Base-by-base conservation (phyloP, 2,797 vertebrate species). In the Molossus alvarezi region DNA sequence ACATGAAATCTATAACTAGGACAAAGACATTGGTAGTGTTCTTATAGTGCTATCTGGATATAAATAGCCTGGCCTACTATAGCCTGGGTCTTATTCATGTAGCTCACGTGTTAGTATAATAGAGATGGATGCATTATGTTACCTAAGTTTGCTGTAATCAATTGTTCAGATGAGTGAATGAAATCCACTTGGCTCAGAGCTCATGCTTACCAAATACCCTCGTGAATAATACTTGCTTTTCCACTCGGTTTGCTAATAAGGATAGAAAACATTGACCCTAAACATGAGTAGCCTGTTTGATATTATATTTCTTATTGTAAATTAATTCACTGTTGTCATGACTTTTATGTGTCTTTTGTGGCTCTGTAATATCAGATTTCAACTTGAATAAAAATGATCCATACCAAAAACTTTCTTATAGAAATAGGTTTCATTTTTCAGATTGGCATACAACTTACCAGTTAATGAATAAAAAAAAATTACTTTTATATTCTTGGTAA, bases 361-460 rank as follows among this genome's bases (percentile, higher is more conserved):
- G 3, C 12, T 81, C 65, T 69, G 29, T 84, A 72, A 88, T 67
- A 62, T 9, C 57, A 41, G 86, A 3, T 79, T 95, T 90, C 12
- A 88, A 64, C 27, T 71, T 73, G 11, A 92, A 3, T 76, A 53
- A 94, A 90, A 92, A 91, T 41, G 23, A 64, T 57, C 37, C 53
- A 77, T 27, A 81, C 7, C 14, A 37, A 79, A 85, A 91, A 57
- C 51, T 94, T 71, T 82, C 90, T 76, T 95, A 53, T 55, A 93
- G 21, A 76, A 80, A 73, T 69, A 94, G 11, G 8, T 92, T 94
- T 88, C n/a, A 60, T 69, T 91, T 91, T 96, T 95, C 45, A 96
- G 29, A 89, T 18, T 91, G 76, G 17, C 48, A 60, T 67, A 55
- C 41, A 93, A 88, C 9, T 91, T 5, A 93, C 73, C 48, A 88